These are phyloP conservation scores for Acrocephalus scirpaceus DNA, from an alignment of 2,797 vertebrate species.

Conservation along the genomic window DNA sequence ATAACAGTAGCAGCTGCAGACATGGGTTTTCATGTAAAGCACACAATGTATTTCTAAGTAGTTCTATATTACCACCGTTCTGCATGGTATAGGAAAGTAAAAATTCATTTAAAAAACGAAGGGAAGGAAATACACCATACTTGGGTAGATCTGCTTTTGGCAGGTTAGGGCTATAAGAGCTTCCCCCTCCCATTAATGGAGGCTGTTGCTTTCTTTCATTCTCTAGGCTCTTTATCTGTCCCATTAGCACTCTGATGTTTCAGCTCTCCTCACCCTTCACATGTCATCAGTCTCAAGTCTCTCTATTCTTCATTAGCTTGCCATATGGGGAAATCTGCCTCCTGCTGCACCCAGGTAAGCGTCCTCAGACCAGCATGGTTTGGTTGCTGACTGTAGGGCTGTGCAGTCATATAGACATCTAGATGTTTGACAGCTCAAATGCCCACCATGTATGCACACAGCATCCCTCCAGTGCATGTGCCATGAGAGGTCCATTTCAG, in stretches of 20 bases:
- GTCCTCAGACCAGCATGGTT: neutral
- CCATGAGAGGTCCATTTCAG: neutral
- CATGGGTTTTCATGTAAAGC: neutral
- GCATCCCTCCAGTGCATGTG: rapidly evolving
- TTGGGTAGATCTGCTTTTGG: neutral
- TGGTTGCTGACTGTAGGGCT: neutral
- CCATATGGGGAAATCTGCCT: neutral
- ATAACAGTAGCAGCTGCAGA: neutral
- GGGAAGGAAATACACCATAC: neutral
- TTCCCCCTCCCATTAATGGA: rapidly evolving
- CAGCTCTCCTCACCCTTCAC: neutral
- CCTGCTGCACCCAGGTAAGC: neutral
- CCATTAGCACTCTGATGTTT: neutral
- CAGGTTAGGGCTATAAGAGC: neutral
- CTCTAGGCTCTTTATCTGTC: neutral
- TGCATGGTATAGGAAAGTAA: neutral
- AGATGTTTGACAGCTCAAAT: neutral
- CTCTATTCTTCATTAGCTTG: neutral
- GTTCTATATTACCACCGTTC: neutral
- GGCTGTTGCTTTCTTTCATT: rapidly evolving
- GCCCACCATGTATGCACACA: neutral
- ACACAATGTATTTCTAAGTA: neutral
- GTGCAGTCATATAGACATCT: neutral
- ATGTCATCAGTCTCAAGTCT: neutral
- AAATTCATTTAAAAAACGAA: neutral